A percentile compares a stretch with the other conserved stretches of the same genome.
Conservation (phyloP, 2,113 vertebrate species). For the Mungos mungo region DNA sequence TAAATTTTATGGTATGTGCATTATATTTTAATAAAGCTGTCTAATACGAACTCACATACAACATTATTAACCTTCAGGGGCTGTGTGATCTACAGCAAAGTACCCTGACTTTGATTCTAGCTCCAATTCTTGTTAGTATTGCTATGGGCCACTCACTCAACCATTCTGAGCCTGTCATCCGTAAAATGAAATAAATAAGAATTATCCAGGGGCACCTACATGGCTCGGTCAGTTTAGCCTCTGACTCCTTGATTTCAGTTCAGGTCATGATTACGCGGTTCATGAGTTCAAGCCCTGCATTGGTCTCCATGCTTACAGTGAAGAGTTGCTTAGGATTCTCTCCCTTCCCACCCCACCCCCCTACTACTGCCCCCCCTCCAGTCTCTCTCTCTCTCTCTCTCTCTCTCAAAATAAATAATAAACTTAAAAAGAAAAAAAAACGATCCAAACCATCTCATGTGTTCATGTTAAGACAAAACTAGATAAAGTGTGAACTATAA, state of each 20-base stretch:
- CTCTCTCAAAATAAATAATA: too few relatives aligned
- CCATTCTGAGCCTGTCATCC: not conserved
- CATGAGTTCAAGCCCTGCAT: too few relatives aligned
- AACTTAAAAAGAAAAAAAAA: not conserved
- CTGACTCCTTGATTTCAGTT: too few relatives aligned
- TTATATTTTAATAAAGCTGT: not conserved
- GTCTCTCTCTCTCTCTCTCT: too few relatives aligned
- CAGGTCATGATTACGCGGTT: too few relatives aligned
- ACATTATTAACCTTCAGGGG: not conserved
- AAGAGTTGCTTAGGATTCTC: too few relatives aligned
- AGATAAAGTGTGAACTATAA: not conserved
- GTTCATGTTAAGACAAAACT: constrained; percentile 15
- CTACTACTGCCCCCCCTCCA: too few relatives aligned
- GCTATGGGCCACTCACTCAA: not conserved
- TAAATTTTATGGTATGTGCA: not conserved
- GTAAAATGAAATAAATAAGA: constrained; percentile 30
- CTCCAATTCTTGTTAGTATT: not conserved
- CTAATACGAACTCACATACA: not conserved
- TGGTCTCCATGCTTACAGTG: too few relatives aligned
- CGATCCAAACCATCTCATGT: not conserved
- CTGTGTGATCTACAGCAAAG: not conserved
- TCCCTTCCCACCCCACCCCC: too few relatives aligned
- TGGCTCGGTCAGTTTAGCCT: too few relatives aligned
- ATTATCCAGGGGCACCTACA: not conserved
- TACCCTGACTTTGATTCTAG: not conserved